Evolutionary conservation across 2,797 vertebrate species (phyloP).

Genomic region (Iguana delicatissima): DNA sequence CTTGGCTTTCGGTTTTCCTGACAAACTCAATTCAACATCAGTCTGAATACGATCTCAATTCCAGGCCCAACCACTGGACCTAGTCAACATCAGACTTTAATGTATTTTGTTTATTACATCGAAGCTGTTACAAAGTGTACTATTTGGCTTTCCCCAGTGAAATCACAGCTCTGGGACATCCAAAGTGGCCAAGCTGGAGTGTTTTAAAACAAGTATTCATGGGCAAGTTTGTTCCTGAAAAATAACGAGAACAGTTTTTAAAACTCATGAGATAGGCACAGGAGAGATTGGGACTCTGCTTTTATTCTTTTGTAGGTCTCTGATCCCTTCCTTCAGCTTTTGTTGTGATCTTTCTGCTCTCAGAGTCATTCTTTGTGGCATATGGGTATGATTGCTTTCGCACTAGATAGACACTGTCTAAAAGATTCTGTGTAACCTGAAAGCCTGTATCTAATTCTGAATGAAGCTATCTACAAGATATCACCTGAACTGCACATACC

Average conservation of each 20-base stretch:
- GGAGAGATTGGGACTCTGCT: not conserved
- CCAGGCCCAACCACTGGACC: not conserved
- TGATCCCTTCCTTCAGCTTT: not conserved
- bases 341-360: not conserved
- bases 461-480: not conserved
- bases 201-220: not conserved
- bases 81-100: not conserved
- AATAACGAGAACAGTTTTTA: not conserved
- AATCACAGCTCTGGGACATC: not conserved
- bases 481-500: not conserved
- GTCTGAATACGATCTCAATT: not conserved
- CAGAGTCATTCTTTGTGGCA: not conserved
- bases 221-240: constrained; percentile 11
- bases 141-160: not conserved
- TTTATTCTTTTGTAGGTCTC: not conserved
- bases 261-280: not conserved
- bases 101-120: not conserved
- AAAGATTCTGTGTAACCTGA: not conserved
- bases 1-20: not conserved
- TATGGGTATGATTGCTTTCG: not conserved
- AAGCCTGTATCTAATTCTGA: not conserved
- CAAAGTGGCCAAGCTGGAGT: constrained; percentile 7
- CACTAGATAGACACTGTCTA: not conserved
- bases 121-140: not conserved
- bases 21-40: constrained; percentile 6